Base-by-base conservation (phyloP, 1,140 invertebrate genomes). In the Subanguina moxae region DNA sequence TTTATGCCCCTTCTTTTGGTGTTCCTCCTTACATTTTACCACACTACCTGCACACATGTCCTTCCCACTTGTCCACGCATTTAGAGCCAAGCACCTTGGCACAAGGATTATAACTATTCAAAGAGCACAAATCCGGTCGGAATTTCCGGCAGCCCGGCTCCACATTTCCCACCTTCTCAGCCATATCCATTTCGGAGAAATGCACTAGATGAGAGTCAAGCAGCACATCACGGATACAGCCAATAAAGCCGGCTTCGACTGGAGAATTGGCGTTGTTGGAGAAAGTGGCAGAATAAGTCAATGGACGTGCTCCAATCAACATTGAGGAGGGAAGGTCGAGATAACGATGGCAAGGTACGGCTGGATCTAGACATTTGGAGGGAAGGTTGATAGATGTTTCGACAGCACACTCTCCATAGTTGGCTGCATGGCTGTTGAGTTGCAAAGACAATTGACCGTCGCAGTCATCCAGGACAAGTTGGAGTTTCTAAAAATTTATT, bases 291-390 rank as follows among this genome's bases (percentile, higher is more conserved):
- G 21, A 28, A 19, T 5, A 21, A 61, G 27, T 3, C 28, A 30
- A n/a, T n/a, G 58, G 58, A 7, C 58, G 83, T 0, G 94, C 94
- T 1, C 95, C 95, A 21, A 99, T 84, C 83, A 96, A 93, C 9
- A 98, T 82, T 0, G 94, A 94, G 1, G 94, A 93, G 0, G 92
- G 95, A 1, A 98, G 84, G 83, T 99, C 95, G 23, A 99, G 83
- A 79, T 95, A 94, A 56, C 94, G 87, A 81, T 95, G 91, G 80
- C 95, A 99, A 7, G 90, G 90, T 83, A 94, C 92, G 0, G 92
- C 92, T 15, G 91, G 86, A 62, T 90, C 87, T 11, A 88, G 83
- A 93, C 83, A 15, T 46, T 76, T 79, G 28, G 73, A 76, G 30
- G 80, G 73, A 32, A 75, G 61, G 17, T 68, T 66, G 19, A 88